Base-by-base conservation (phyloP, 2,888 invertebrate species). In the Koerneria pararmatus region DNA sequence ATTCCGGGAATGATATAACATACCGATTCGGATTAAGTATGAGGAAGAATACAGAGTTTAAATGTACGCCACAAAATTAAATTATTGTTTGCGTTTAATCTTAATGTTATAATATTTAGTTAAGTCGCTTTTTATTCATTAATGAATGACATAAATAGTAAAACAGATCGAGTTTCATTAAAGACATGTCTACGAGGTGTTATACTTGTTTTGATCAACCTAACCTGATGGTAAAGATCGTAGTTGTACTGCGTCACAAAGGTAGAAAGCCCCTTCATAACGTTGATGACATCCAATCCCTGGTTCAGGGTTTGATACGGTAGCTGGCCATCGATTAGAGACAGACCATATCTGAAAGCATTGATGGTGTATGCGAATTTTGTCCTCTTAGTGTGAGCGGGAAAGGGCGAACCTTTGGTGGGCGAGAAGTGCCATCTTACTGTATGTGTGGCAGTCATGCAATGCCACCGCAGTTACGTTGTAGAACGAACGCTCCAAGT, bases 271-370 rank as follows among this genome's bases (percentile, higher is more conserved):
- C 95, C 95, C 51, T 94, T 88, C 91, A 95, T 95, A 68, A 98
- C 94, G 86, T 95, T 93, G 67, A 98, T 86, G 0, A 97, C 92
- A 86, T 97, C 97, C 66, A 95, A 87, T 15, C 97, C 95, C 86
- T 97, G 95, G 84, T 97, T 95, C 66, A 97, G 86, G 0, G 94
- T 94, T 84, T 97, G 95, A 77, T 93, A 93, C 0, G 98, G 97
- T 59, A 98, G 87, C 84, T 93, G 90, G 82, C 95, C 92, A 82
- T 94, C 91, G n/a, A 48, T n/a, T 3, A 54, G 51, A 37, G 34
- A 32, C 0, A 58, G 49, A 58, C 65, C 65, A 58, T 57, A 65
- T 46, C 58, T 57, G 65, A 57, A 32, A 37, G 54, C 46, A 41
- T 41, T 53, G 11, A 15, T 53, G 15, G 24, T 53, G 24, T 11